Percentiles rank a stretch among this genome's conserved stretches.
phyloP scores from a whole-genome alignment of 2,797 vertebrate species.

The Acridotheres tristis region DNA sequence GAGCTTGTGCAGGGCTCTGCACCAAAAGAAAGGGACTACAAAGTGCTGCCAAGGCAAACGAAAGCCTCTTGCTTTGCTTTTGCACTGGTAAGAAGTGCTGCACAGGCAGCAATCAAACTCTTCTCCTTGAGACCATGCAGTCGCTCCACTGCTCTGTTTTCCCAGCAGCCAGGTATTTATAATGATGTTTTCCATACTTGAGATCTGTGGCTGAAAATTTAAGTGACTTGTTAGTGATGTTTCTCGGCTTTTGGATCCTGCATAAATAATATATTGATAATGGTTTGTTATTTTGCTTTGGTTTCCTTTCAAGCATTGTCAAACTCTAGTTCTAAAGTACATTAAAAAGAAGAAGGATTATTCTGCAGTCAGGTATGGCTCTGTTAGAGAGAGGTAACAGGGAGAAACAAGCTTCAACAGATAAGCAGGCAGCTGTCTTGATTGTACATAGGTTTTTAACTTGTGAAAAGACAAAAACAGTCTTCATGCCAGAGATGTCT shows the following conservation, averaged over 20 bases:
- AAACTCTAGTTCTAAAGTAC: not conserved
- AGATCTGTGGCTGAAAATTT: slow-evolving; percentile 12
- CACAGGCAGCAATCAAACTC: not conserved
- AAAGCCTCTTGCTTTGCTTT: not conserved
- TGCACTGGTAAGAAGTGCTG: not conserved
- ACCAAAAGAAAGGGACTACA: not conserved
- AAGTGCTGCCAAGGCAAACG: not conserved
- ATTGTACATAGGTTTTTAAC: slow-evolving; percentile 46
- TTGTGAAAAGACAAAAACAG: slow-evolving; percentile 36
- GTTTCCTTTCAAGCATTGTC: slow-evolving; percentile 27
- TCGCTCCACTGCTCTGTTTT: not conserved
- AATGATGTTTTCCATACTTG: not conserved
- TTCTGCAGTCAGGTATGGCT: not conserved
- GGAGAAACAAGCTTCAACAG: slow-evolving; percentile 15
- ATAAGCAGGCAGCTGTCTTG: slow-evolving; percentile 24
- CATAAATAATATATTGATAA: slow-evolving; percentile 20
- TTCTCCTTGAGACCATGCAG: not conserved
- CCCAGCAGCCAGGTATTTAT: not conserved
- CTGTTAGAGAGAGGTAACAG: not conserved
- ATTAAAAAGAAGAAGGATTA: slow-evolving; percentile 23
- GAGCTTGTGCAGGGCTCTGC: not conserved
- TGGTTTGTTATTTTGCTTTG: not conserved
- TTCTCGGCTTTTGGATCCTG: not conserved
- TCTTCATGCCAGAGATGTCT: slow-evolving; percentile 57
- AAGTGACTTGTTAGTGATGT: slow-evolving; percentile 27